Conservation (phyloP, 2,113 vertebrate species). For the Nicator chloris region DNA sequence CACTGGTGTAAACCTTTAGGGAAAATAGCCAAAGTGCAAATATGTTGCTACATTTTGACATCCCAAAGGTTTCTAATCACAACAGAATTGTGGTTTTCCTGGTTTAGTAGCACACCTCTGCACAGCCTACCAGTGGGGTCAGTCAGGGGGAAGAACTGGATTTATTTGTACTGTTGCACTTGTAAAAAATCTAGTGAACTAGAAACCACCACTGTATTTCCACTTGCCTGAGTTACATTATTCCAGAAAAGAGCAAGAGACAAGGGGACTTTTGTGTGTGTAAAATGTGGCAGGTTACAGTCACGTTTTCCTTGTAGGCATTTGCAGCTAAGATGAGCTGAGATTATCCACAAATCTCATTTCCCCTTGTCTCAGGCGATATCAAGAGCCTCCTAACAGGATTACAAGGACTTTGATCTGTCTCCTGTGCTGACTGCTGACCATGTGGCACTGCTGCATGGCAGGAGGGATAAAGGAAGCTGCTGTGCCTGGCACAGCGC, state of each 20-base stretch:
- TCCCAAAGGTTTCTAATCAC: not conserved
- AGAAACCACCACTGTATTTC: not conserved
- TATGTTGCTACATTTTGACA: not conserved
- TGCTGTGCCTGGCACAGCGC: not conserved
- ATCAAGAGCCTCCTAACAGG: not conserved
- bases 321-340: not conserved
- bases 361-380: not conserved
- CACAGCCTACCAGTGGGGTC: not conserved
- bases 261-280: not conserved
- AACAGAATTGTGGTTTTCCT: not conserved
- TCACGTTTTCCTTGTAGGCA: not conserved
- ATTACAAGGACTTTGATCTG: constrained; percentile 10
- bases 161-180: not conserved
- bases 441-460: not conserved
- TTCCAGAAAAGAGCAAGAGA: not conserved
- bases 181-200: not conserved
- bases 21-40: not conserved
- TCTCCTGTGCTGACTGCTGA: not conserved
- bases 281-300: not conserved
- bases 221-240: not conserved
- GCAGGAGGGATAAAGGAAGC: not conserved
- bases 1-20: not conserved
- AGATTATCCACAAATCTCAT: constrained; percentile 29
- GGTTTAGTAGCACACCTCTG: not conserved
- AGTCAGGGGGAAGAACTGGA: not conserved